These are phyloP conservation scores for Cardiocondyla obscurior DNA, from an alignment of 1,140 invertebrate species.

Conservation along the genomic window DNA sequence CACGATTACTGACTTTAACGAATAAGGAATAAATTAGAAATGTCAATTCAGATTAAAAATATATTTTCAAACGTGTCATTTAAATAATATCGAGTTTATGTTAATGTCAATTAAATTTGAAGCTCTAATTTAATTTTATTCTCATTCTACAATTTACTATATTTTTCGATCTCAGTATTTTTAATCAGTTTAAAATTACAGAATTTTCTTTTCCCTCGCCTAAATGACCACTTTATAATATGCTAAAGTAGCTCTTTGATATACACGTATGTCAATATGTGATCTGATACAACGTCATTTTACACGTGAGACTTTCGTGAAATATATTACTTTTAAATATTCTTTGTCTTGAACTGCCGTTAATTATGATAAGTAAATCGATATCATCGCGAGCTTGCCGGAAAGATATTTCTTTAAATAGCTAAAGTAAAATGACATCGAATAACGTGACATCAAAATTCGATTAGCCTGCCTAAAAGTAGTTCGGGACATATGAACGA, in stretches of 20 bases:
- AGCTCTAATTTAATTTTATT: neutral
- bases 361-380: constrained; percentile 58
- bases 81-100: neutral
- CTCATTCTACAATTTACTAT: neutral
- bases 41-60: neutral
- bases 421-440: constrained; percentile 24
- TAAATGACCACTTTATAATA: neutral
- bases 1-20: neutral
- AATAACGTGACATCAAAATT: constrained; percentile 31
- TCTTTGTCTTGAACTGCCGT: neutral
- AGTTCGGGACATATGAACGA: neutral
- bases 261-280: neutral
- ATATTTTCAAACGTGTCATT: neutral
- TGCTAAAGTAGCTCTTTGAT: neutral
- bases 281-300: neutral
- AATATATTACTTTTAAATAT: constrained; percentile 18
- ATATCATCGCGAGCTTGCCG: constrained; percentile 46
- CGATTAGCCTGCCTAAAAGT: constrained; percentile 41
- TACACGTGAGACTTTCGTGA: neutral
- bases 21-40: neutral
- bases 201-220: neutral
- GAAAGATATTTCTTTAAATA: constrained; percentile 49
- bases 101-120: neutral
- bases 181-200: neutral
- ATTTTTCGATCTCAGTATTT: neutral